Conservation (phyloP, 1,140 invertebrate species). For the Aleiodes sp. region DNA sequence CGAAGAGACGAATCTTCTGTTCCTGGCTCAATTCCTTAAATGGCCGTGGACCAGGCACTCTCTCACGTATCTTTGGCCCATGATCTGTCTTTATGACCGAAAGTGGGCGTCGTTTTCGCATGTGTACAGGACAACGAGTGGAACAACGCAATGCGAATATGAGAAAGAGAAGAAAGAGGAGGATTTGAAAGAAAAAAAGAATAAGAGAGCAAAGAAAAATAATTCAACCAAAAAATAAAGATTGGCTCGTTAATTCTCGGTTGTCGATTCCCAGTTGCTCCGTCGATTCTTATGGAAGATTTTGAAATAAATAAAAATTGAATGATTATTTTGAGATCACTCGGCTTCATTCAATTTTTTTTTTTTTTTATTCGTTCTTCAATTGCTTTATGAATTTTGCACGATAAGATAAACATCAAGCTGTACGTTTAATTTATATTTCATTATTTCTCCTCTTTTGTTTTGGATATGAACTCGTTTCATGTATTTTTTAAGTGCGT, state of each 20-base stretch:
- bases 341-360: not conserved
- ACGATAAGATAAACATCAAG: not conserved
- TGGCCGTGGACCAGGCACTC: slow-evolving; percentile 37
- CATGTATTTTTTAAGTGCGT: slow-evolving; percentile 3
- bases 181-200: not conserved
- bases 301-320: slow-evolving; percentile 17
- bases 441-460: not conserved
- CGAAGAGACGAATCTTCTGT: slow-evolving; percentile 22
- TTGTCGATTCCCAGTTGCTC: slow-evolving; percentile 30
- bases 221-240: slow-evolving; percentile 1
- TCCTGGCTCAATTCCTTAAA: slow-evolving; percentile 42
- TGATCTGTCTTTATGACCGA: slow-evolving; percentile 49
- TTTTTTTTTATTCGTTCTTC: too few relatives aligned
- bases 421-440: not conserved
- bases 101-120: slow-evolving; percentile 44
- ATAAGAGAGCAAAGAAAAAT: slow-evolving; percentile 3
- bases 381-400: slow-evolving; percentile 19
- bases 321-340: not conserved
- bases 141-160: slow-evolving; percentile 26
- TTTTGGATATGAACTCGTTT: not conserved
- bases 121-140: slow-evolving; percentile 25
- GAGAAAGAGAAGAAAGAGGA: not conserved
- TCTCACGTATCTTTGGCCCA: slow-evolving; percentile 46
- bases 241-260: slow-evolving; percentile 34
- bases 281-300: slow-evolving; percentile 12